Evolutionary conservation across 2,113 vertebrate genomes (phyloP).

Genomic region (Saguinus imperator): DNA sequence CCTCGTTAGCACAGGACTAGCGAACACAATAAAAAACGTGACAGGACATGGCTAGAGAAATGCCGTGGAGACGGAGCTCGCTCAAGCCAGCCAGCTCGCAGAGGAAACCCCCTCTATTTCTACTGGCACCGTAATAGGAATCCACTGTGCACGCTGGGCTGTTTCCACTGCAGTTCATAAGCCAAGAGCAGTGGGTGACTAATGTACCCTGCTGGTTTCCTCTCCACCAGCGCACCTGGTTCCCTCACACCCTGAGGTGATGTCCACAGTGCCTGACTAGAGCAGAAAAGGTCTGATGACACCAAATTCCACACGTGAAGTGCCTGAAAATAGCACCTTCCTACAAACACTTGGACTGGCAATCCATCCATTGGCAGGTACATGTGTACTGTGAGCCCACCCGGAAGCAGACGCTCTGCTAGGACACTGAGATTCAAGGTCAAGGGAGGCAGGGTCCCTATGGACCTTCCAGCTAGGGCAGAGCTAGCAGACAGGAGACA

Average conservation of each 20-base stretch:
- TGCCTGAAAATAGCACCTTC: neutral
- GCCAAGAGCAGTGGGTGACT: neutral
- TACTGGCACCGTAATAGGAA: neutral
- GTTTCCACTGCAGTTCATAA: accelerated
- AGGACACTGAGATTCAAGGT: neutral
- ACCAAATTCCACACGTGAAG: neutral
- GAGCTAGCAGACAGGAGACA: neutral
- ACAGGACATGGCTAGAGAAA: neutral
- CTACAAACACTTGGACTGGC: accelerated
- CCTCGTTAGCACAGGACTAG: slow-evolving; percentile 27
- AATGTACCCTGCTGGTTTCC: accelerated
- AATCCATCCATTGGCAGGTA: accelerated
- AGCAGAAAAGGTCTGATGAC: accelerated
- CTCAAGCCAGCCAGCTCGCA: accelerated
- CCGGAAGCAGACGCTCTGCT: accelerated
- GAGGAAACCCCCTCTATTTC: neutral
- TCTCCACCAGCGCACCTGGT: accelerated
- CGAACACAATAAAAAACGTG: neutral
- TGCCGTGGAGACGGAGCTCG: neutral
- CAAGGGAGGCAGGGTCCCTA: accelerated
- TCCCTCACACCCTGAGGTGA: neutral
- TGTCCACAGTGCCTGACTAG: accelerated
- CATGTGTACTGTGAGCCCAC: accelerated
- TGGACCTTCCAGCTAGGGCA: accelerated
- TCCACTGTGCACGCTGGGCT: too few relatives aligned